Percentiles rank a stretch among this genome's conserved stretches.
Conservation (phyloP, 2,797 vertebrate genomes). For the Leontocebus nigricollis region DNA sequence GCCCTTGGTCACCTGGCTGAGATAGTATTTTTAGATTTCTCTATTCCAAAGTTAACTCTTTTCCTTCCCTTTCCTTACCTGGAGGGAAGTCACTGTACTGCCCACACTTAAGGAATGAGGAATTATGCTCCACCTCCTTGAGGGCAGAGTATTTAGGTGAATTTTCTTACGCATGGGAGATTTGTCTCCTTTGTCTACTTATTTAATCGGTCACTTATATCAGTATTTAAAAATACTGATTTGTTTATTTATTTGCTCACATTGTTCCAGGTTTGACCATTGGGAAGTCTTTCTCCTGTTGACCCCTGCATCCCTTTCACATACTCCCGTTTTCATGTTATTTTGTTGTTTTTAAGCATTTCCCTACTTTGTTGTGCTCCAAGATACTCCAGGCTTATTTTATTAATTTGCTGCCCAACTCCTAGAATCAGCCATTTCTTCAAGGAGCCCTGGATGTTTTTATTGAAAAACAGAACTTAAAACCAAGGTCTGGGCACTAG, state of each 20-base stretch:
- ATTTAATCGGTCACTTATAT: background rate
- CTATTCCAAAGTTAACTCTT: background rate
- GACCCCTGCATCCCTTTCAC: too few relatives aligned
- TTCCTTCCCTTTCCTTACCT: background rate
- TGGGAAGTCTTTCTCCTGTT: too few relatives aligned
- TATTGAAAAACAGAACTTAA: too few relatives aligned
- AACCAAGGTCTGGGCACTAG: too few relatives aligned
- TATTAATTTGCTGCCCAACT: background rate
- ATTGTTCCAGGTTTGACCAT: too few relatives aligned
- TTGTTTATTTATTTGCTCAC: too few relatives aligned
- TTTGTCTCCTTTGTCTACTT: background rate
- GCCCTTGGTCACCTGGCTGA: background rate
- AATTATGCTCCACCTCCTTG: background rate
- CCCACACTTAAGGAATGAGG: background rate
- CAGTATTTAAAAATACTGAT: background rate
- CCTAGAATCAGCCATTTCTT: background rate
- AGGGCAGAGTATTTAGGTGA: background rate
- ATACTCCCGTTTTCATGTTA: too few relatives aligned
- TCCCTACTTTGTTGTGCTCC: too few relatives aligned
- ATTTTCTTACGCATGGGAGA: background rate
- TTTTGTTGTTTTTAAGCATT: too few relatives aligned
- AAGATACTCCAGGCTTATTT: too few relatives aligned
- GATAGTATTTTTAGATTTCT: background rate
- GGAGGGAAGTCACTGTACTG: background rate
- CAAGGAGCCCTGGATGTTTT: background rate